These are phyloP conservation scores for Hedychridium roseum DNA, from an alignment of 2,888 invertebrate species.

Conservation along the genomic window DNA sequence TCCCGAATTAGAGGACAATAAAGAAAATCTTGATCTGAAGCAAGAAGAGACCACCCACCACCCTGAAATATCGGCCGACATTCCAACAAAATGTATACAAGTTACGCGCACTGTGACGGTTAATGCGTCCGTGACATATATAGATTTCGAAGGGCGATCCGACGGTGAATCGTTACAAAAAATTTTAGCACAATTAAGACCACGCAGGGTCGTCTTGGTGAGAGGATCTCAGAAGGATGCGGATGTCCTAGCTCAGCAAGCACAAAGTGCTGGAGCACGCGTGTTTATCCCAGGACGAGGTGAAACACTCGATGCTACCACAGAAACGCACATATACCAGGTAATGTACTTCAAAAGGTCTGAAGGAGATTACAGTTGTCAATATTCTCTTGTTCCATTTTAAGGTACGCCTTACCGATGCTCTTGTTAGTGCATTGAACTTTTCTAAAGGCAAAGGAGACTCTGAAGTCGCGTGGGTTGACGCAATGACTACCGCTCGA, in stretches of 20 bases:
- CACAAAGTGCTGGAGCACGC: slow-evolving; percentile 73
- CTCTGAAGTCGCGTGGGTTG: slow-evolving; percentile 96
- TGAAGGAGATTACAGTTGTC: too few relatives aligned
- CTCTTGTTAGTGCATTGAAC: slow-evolving; percentile 84
- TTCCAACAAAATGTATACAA: slow-evolving; percentile 90
- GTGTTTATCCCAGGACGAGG: slow-evolving; percentile 86
- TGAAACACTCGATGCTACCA: slow-evolving; percentile 93
- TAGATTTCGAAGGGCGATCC: slow-evolving; percentile 95
- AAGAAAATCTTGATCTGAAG: slow-evolving; percentile 73
- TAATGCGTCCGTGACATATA: slow-evolving; percentile 88
- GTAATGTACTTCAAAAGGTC: slow-evolving; percentile 62
- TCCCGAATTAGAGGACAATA: slow-evolving; percentile 73
- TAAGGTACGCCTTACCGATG: slow-evolving; percentile 90
- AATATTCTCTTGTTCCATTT: too few relatives aligned
- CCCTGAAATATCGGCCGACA: slow-evolving; percentile 69
- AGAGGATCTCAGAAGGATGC: slow-evolving; percentile 78
- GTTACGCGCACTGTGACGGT: slow-evolving; percentile 79
- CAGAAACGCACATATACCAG: slow-evolving; percentile 98
- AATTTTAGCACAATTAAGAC: slow-evolving; percentile 73
- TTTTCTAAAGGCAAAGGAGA: slow-evolving; percentile 87
- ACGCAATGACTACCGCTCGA: slow-evolving; percentile 75
- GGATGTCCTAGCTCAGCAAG: slow-evolving; percentile 73
- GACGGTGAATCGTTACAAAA: slow-evolving; percentile 84
- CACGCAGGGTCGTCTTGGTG: slow-evolving; percentile 74
- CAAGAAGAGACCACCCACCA: slow-evolving; percentile 69